Conservation (phyloP, 2,888 invertebrate genomes). For the Globia sparganii region DNA sequence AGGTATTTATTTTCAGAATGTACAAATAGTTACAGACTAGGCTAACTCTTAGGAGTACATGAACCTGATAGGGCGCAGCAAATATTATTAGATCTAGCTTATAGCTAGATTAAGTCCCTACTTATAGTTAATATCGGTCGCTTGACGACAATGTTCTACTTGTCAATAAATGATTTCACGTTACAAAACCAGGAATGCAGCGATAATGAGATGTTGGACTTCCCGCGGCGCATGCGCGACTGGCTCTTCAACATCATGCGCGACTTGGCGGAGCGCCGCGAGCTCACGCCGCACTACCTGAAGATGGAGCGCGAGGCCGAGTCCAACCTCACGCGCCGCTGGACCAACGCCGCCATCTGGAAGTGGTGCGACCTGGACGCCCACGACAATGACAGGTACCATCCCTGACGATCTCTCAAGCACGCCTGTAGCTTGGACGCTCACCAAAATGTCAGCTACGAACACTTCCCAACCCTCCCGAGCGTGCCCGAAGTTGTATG, state of each 20-base stretch:
- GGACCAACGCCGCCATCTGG: slow-evolving; percentile 99
- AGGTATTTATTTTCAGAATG: not conserved
- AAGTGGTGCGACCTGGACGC: slow-evolving; percentile 99
- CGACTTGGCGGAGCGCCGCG: slow-evolving; percentile 96
- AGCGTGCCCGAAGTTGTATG: no score
- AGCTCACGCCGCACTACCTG: slow-evolving; percentile 95
- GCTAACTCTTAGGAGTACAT: not conserved
- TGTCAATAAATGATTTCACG: not conserved
- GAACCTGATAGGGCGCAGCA: not conserved
- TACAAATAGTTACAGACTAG: not conserved
- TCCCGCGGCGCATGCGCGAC: slow-evolving; percentile 98
- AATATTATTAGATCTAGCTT: not conserved
- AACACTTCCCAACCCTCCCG: no score
- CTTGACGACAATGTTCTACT: not conserved
- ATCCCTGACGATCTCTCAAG: not conserved
- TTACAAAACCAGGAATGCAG: slow-evolving; percentile 91
- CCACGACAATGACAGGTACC: slow-evolving; percentile 95
- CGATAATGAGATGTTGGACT: slow-evolving; percentile 97
- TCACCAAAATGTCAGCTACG: not conserved
- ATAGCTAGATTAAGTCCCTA: not conserved
- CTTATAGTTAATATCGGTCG: not conserved
- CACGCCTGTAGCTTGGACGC: not conserved
- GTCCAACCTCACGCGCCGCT: slow-evolving; percentile 94
- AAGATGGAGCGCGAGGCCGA: slow-evolving; percentile 97
- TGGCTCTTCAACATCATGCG: slow-evolving; percentile 99